Evolutionary conservation across 1,140 invertebrate genomes (phyloP).

Genomic region (Trachymyrmex cornetzi): DNA sequence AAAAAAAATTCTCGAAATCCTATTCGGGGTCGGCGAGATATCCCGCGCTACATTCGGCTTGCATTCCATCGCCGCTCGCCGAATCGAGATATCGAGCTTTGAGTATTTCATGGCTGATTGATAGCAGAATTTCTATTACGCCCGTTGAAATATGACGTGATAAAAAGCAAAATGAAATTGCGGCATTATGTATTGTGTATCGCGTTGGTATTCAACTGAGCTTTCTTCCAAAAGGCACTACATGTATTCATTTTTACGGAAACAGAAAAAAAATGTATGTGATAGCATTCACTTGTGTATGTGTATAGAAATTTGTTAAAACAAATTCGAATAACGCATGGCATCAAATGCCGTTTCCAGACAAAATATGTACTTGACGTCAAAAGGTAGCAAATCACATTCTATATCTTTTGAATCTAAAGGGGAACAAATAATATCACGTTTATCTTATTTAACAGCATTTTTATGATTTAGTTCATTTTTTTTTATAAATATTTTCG

Average conservation of each 20-base stretch:
- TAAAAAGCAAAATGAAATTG: slow-evolving; percentile 57
- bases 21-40: slow-evolving; percentile 48
- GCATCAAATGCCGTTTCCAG: slow-evolving; percentile 34
- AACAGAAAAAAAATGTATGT: slow-evolving; percentile 15
- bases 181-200: slow-evolving; percentile 41
- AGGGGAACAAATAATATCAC: neutral
- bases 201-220: slow-evolving; percentile 5
- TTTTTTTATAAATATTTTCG: neutral
- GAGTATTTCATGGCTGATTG: slow-evolving; percentile 58
- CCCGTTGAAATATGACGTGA: slow-evolving; percentile 47
- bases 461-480: slow-evolving; percentile 7
- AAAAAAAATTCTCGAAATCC: slow-evolving; percentile 50
- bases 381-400: slow-evolving; percentile 18
- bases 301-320: slow-evolving; percentile 44
- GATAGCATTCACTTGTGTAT: neutral
- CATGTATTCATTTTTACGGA: slow-evolving; percentile 21
- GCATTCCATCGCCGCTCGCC: slow-evolving; percentile 43
- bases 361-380: slow-evolving; percentile 40
- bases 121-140: slow-evolving; percentile 57
- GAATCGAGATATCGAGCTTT: slow-evolving; percentile 45
- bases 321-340: slow-evolving; percentile 29
- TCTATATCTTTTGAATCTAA: neutral
- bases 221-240: slow-evolving; percentile 33
- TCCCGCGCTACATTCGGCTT: slow-evolving; percentile 38
- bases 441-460: neutral